phyloP scores from a whole-genome alignment of 2,888 invertebrate species.

The Lycocerus yunnanus region DNA sequence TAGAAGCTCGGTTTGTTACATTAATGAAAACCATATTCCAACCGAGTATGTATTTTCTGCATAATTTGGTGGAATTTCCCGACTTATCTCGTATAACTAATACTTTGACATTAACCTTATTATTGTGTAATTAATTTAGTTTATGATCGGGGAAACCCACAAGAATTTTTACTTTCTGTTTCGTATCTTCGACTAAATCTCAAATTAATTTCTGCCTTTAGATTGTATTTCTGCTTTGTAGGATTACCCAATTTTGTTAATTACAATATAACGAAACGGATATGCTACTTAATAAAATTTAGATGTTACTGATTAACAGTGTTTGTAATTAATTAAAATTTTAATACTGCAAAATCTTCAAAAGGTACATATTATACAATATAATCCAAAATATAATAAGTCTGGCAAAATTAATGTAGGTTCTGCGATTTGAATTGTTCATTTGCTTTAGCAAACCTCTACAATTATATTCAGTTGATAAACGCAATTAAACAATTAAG shows the following conservation, averaged over 20 bases:
- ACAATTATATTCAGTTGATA: conserved; percentile 1
- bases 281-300: background rate
- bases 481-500: conserved; percentile 3
- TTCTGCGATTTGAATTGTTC: background rate
- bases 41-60: background rate
- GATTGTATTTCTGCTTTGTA: background rate
- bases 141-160: background rate
- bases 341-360: background rate
- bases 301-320: background rate
- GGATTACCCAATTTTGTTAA: background rate
- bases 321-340: background rate
- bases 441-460: background rate
- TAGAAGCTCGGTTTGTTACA: background rate
- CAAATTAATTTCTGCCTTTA: background rate
- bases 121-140: background rate
- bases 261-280: background rate
- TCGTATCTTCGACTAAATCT: background rate
- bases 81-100: background rate
- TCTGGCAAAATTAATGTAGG: background rate
- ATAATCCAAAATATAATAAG: background rate
- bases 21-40: background rate
- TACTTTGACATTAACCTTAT: background rate
- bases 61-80: background rate
- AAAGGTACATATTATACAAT: background rate
- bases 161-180: background rate